Base-by-base conservation (phyloP, 2,888 invertebrate genomes). In the Myopa tessellatipennis region DNA sequence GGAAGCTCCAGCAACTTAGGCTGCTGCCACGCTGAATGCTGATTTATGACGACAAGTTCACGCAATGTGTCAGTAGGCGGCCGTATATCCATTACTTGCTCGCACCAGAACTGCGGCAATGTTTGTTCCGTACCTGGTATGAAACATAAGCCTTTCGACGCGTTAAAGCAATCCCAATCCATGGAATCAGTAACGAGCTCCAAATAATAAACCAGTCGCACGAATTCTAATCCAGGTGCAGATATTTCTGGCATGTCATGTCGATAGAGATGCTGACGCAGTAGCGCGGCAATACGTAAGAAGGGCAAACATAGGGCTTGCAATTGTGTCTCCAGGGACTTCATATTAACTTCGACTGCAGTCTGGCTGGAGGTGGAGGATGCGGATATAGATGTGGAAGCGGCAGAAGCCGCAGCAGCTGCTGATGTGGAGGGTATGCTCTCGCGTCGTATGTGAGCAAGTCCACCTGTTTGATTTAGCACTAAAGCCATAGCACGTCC, bases 1-100 rank as follows among this genome's bases (percentile, higher is more conserved):
- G 98, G 98, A 88, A 98, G 91, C 80, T 93, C 91, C 79, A 98
- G 92, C 82, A 99, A 91, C 82, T 93, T 92, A 34, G 98, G 98
- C 84, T 93, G 93, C 84, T 93, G 91, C 96, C 96, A 97, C 83
- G 92, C 89, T 82, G 93, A 91, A 88, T 95, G 95, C 87, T 95
- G 94, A 85, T 93, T 92, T 74, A 93, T 91, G 68, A 88, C 83
- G 74, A 95, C 91, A 83, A 95, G 91, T 78, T 92, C 92, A 8
- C 94, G 91, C 26, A 89, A 85, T 58, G 88, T 86, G 55, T 89
- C 88, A 6, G 87, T 83, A 26, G 88, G 88, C 76, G 88, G 88
- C 74, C 90, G 81, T 82, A 91, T 74, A 87, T 90, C 87, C 90
- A 89, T 88, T n/a, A 93, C 89, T 84, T 95, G 93, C 68, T 92